Percentiles rank a stretch among this genome's conserved stretches.
phyloP scores from a whole-genome alignment of 2,888 invertebrate genomes.

The Pimpla rufipes region DNA sequence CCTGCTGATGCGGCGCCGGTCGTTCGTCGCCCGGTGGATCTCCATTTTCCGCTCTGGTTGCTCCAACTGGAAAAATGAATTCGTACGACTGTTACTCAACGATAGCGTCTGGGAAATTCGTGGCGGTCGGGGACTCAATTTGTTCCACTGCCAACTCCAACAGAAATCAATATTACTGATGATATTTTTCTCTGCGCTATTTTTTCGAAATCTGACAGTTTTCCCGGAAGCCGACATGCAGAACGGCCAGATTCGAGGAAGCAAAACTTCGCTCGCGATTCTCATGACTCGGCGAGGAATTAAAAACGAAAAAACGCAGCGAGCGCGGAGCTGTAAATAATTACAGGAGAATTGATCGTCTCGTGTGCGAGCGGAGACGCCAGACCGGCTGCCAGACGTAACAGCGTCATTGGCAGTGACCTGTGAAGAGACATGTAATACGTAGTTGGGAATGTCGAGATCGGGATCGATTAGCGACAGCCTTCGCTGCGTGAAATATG shows the following conservation, averaged over 20 bases:
- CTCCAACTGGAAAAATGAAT: slow-evolving; percentile 75
- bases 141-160: slow-evolving; percentile 16
- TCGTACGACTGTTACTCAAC: slow-evolving; percentile 1
- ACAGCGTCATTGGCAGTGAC: slow-evolving; percentile 36
- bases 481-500: slow-evolving; percentile 23
- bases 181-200: slow-evolving; percentile 12
- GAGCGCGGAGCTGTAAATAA: not conserved
- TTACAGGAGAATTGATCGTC: slow-evolving; percentile 2
- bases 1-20: slow-evolving; percentile 75
- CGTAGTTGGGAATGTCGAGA: slow-evolving; percentile 26
- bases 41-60: slow-evolving; percentile 80
- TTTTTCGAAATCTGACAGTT: slow-evolving; percentile 27
- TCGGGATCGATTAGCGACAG: slow-evolving; percentile 34
- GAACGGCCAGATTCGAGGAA: slow-evolving; percentile 11
- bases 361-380: not conserved
- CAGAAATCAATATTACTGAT: slow-evolving; percentile 40
- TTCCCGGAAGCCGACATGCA: slow-evolving; percentile 15
- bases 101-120: not conserved
- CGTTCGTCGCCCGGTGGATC: slow-evolving; percentile 78
- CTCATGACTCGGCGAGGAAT: slow-evolving; percentile 5
- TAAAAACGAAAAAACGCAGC: not conserved
- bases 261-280: not conserved
- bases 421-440: slow-evolving; percentile 32
- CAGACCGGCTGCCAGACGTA: not conserved
- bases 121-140: not conserved